Evolutionary conservation across 2,888 invertebrate genomes (phyloP), one percentile per base, ranked within the genome.

Genomic region (Sycophila texana): DNA sequence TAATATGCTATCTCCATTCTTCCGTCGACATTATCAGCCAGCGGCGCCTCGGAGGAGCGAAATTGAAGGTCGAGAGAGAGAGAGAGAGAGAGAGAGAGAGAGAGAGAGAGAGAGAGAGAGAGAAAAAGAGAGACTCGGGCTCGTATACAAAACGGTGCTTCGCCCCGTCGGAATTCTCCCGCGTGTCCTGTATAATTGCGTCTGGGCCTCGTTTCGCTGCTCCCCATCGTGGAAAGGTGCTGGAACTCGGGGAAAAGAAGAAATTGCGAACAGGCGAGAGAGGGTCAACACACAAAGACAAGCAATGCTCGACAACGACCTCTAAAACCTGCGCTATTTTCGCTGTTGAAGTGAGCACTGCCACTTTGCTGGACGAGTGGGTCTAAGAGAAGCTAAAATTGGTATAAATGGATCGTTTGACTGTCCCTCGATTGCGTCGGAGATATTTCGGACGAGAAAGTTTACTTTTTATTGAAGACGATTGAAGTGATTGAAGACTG

Each of bases 31-130:
- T 73, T 73, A 73, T 55, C 39, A 53, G 16, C 63, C 39, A 4
- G 22, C 26, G 10, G 61, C 12, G 14, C 18, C 4, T 39, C 22
- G 26, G 30, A 51, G 53, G 26, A 63, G 39, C 26, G 20, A 70
- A 78, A 79, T 79, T 79, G 68, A 58, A 74, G 70, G 39, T 71
- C 70, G 66, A 53, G 22, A 39, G 39, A 39, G 39, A 26, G 26
- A 26, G 26, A 26, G 2, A 26, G 26, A 26, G 26, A 26, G 26
- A 26, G 26, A 26, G 26, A 26, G 26, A 26, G 26, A 26, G 26
- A 26, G 26, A 26, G 26, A 26, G 66, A 53, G 22, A 39, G 39
- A 39, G 39, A 26, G 26, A 26, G 26, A 26, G 2, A 26, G 26
- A 26, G 26, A 26, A 3, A 26, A 3, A 26, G 26, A 26, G 26